Evolutionary conservation across 2,888 invertebrate genomes (phyloP).

Genomic region (Dascillus cervinus): DNA sequence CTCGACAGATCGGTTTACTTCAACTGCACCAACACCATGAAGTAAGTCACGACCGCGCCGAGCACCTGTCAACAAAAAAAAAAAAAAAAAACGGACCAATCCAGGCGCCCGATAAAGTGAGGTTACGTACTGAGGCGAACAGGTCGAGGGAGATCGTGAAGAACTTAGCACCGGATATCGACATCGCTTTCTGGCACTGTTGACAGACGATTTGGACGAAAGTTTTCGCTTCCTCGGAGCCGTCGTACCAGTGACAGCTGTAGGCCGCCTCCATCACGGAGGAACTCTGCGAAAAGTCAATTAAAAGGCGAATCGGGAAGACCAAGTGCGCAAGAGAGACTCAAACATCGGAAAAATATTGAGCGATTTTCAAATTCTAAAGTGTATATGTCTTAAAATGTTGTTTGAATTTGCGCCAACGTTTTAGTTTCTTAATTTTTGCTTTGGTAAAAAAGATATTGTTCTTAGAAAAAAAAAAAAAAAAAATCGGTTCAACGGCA

Average conservation of each 20-base stretch:
- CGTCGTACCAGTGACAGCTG: slow-evolving; percentile 86
- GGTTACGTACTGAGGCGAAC: slow-evolving; percentile 70
- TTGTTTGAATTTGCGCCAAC: no score
- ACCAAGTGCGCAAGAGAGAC: no score
- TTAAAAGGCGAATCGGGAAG: no score
- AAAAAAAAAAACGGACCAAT: slow-evolving; percentile 18
- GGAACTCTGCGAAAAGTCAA: slow-evolving; percentile 57
- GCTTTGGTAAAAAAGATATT: slow-evolving; percentile 2
- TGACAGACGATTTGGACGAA: slow-evolving; percentile 88
- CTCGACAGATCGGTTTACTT: no score
- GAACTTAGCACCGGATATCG: slow-evolving; percentile 83
- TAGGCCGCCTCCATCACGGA: slow-evolving; percentile 89
- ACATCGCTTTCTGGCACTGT: slow-evolving; percentile 84
- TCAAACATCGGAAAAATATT: no score
- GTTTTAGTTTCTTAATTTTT: no score
- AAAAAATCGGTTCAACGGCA: no score
- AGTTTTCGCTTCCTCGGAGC: slow-evolving; percentile 83
- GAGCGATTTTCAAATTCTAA: no score
- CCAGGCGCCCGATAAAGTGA: background rate
- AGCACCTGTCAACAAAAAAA: no score
- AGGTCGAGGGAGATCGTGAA: slow-evolving; percentile 82
- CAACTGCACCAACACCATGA: slow-evolving; percentile 86
- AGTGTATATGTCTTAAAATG: no score
- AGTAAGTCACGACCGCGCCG: slow-evolving; percentile 82
- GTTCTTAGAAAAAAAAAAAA: no score